Conservation (phyloP, 2,113 vertebrate species). For the Pantherophis guttatus region DNA sequence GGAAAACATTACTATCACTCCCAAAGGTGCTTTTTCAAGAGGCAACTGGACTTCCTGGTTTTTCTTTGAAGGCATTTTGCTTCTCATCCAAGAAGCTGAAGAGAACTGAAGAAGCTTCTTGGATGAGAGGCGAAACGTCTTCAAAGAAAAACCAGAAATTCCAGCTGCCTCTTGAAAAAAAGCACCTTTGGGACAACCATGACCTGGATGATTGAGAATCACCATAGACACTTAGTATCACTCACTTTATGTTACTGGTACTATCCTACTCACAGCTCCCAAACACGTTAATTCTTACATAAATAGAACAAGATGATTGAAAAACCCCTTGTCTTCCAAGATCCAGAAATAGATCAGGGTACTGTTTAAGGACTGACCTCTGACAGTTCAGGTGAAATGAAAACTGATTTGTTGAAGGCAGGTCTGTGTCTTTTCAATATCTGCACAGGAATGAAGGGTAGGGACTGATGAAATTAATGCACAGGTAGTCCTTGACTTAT, state of each 20-base stretch:
- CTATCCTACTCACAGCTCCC: neutral
- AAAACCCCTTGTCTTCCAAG: neutral
- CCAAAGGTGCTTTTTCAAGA: too few species aligned
- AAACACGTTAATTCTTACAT: neutral
- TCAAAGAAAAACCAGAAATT: too few species aligned
- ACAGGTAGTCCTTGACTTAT: neutral
- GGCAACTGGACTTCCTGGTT: too few species aligned
- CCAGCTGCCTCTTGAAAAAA: too few species aligned
- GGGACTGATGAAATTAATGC: neutral
- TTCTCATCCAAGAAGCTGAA: too few species aligned
- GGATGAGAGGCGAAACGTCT: too few species aligned
- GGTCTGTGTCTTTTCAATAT: neutral
- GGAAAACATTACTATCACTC: neutral
- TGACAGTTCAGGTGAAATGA: neutral
- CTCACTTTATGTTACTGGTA: neutral
- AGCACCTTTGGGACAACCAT: too few species aligned
- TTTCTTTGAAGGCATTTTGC: too few species aligned
- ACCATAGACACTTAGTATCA: neutral
- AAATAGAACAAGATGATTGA: neutral
- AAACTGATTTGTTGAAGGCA: neutral
- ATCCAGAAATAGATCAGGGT: neutral
- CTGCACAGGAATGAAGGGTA: neutral
- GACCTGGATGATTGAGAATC: too few species aligned
- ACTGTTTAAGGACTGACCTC: neutral
- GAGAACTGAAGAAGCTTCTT: too few species aligned